A percentile compares a stretch with the other conserved stretches of the same genome.
phyloP scores from a whole-genome alignment of 1,140 invertebrate genomes.

The Heliconius congener region DNA sequence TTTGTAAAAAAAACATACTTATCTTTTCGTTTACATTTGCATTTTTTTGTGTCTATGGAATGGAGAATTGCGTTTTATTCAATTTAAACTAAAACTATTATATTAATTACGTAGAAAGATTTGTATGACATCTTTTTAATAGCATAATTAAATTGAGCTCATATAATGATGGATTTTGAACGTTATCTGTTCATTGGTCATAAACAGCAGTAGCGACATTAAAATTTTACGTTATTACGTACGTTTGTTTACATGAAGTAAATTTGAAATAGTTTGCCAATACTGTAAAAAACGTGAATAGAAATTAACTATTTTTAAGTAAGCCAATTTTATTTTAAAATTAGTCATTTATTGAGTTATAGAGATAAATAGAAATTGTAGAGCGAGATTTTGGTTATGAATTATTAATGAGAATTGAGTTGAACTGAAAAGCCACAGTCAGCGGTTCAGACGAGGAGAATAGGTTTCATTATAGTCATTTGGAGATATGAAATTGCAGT shows the following conservation, averaged over 20 bases:
- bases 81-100: not conserved
- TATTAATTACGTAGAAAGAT: no score
- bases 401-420: not conserved
- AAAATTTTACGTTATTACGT: conserved; percentile 1
- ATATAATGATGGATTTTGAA: not conserved
- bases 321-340: not conserved
- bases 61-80: not conserved
- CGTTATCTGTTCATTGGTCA: not conserved
- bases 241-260: conserved; percentile 3
- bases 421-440: not conserved
- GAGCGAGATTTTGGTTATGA: not conserved
- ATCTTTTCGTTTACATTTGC: not conserved
- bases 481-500: conserved; percentile 6
- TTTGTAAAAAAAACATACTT: not conserved
- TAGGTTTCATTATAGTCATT: conserved; percentile 6
- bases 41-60: not conserved
- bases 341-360: not conserved
- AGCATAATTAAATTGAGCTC: not conserved
- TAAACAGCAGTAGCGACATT: not conserved
- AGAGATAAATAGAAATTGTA: not conserved
- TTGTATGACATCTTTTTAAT: not conserved
- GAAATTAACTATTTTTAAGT: not conserved
- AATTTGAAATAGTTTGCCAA: no score
- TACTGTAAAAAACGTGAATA: no score
- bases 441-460: not conserved